Percentiles rank a stretch among this genome's conserved stretches.
phyloP scores from a whole-genome alignment of 1,140 invertebrate genomes.

The Bombus pyrosoma region DNA sequence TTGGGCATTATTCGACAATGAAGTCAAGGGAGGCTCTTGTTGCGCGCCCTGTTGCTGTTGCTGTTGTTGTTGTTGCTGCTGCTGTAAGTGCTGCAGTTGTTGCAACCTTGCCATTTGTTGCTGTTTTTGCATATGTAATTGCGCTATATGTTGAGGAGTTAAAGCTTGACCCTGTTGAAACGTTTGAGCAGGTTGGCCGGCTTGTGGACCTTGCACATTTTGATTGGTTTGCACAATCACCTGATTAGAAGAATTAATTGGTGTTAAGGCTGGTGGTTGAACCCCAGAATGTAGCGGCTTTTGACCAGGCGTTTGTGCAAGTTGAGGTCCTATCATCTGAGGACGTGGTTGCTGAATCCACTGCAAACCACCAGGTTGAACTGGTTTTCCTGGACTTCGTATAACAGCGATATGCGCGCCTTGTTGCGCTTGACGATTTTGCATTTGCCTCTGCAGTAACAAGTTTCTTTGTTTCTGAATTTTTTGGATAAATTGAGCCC shows the following conservation, averaged over 20 bases:
- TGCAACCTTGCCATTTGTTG: conserved; percentile 81
- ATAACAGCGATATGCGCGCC: conserved; percentile 83
- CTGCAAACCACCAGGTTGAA: conserved; percentile 79
- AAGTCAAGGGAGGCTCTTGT: conserved; percentile 73
- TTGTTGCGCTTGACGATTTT: conserved; percentile 82
- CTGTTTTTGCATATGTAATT: conserved; percentile 81
- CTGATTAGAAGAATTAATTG: conserved; percentile 79
- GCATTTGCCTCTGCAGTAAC: conserved; percentile 82
- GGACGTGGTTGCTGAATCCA: conserved; percentile 82
- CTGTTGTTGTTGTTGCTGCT: conserved; percentile 76
- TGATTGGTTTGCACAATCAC: conserved; percentile 77
- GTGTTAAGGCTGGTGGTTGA: conserved; percentile 79
- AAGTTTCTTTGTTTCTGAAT: conserved; percentile 87
- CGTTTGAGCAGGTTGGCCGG: conserved; percentile 69
- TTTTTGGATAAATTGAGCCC: conserved; percentile 89
- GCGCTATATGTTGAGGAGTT: conserved; percentile 76
- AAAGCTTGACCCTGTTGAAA: conserved; percentile 76
- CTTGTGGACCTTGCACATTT: conserved; percentile 70
- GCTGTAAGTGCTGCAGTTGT: conserved; percentile 69
- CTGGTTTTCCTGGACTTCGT: conserved; percentile 81
- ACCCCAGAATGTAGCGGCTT: conserved; percentile 78
- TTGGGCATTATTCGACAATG: conserved; percentile 76
- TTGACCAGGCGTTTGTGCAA: conserved; percentile 71
- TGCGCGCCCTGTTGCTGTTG: conserved; percentile 71
- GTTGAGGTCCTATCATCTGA: conserved; percentile 79